A percentile compares a stretch with the other conserved stretches of the same genome.
Conservation (phyloP, 2,888 invertebrate genomes). For the Dione vanillae region DNA sequence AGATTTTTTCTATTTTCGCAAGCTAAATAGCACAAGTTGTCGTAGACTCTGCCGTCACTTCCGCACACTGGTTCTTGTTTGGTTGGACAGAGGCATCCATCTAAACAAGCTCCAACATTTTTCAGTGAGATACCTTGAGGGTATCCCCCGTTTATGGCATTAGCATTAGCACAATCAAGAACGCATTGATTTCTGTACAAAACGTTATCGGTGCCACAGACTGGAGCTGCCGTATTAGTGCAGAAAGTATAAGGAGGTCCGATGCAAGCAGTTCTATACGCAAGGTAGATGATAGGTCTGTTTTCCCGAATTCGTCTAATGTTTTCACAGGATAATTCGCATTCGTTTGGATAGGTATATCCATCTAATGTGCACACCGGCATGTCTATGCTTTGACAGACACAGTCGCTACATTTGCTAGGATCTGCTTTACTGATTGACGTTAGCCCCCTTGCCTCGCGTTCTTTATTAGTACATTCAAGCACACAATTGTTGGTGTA, state of each 20-base stretch:
- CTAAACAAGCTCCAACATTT: constrained; percentile 46
- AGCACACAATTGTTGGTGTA: constrained; percentile 47
- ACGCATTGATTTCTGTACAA: constrained; percentile 51
- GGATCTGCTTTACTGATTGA: constrained; percentile 28
- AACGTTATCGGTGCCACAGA: constrained; percentile 50
- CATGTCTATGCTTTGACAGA: constrained; percentile 47
- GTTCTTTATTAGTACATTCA: constrained; percentile 42
- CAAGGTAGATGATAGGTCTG: constrained; percentile 44
- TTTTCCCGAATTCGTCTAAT: constrained; percentile 40
- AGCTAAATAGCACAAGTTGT: constrained; percentile 46
- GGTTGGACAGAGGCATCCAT: constrained; percentile 43
- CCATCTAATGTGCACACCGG: constrained; percentile 59
- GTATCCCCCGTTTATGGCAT: constrained; percentile 36
- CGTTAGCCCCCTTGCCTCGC: constrained; percentile 19
- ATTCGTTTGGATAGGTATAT: constrained; percentile 49
- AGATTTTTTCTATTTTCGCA: constrained; percentile 46
- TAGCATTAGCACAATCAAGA: constrained; percentile 45
- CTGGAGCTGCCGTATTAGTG: constrained; percentile 44
- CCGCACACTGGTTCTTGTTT: constrained; percentile 47
- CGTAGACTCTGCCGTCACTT: constrained; percentile 46
- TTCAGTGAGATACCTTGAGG: constrained; percentile 41
- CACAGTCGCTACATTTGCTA: constrained; percentile 43
- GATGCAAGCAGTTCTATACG: constrained; percentile 47
- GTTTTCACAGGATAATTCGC: constrained; percentile 50
- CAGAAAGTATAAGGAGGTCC: constrained; percentile 46